phyloP scores from a whole-genome alignment of 2,797 vertebrate genomes.

The Rhabdophis nuchalis region DNA sequence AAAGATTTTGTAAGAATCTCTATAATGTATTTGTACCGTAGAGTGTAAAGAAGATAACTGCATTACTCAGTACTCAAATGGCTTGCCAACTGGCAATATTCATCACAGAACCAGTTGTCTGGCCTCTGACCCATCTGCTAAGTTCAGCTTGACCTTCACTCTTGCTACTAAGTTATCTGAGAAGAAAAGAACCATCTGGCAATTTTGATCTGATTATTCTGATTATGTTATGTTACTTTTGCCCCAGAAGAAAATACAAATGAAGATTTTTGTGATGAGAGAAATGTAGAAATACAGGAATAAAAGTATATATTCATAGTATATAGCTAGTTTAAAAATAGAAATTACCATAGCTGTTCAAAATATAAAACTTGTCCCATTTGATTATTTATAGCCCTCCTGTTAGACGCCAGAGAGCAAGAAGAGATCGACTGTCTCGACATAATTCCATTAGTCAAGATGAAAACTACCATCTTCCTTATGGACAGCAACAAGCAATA shows the following conservation, averaged over 20 bases:
- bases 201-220: background rate
- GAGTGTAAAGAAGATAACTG: background rate
- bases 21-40: background rate
- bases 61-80: background rate
- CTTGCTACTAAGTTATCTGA: background rate
- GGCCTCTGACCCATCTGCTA: background rate
- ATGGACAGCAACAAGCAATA: conserved; percentile 83
- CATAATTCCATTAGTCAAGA: conserved; percentile 83
- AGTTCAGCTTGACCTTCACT: background rate
- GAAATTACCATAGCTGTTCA: background rate
- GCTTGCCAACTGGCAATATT: background rate
- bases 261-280: background rate
- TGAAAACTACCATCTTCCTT: conserved; percentile 90
- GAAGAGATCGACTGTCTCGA: conserved; percentile 87
- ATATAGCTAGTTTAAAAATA: background rate
- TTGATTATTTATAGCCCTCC: conserved; percentile 79
- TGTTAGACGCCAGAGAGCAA: conserved; percentile 87
- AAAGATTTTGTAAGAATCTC: background rate
- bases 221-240: background rate
- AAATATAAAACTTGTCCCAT: conserved; percentile 32
- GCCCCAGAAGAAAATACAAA: background rate
- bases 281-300: background rate
- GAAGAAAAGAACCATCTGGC: background rate
- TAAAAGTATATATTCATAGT: background rate
- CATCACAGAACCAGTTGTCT: conserved; percentile 1